phyloP scores from a whole-genome alignment of 2,113 vertebrate genomes.

The rabbit (Oryctolagus cuniculus) region mOryCun1.1 NC_091453.1:111972001-111972500 shows the following conservation, averaged over 20 bases:
- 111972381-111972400: constrained; percentile 7
- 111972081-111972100: constrained; percentile 24
- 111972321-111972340: neutral
- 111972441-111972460: constrained; percentile 27
- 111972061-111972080: neutral
- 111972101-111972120: constrained; percentile 34
- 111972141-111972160: constrained; percentile 62
- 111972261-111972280: neutral
- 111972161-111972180: constrained; percentile 46
- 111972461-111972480: neutral
- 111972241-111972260: neutral
- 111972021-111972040: neutral
- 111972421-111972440: neutral
- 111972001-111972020: constrained; percentile 46
- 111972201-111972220: constrained; percentile 4
- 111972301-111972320: constrained; percentile 10
- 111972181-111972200: constrained; percentile 24
- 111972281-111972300: constrained; percentile 2
- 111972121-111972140: constrained; percentile 37
- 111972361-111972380: constrained; percentile 30
- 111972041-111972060: constrained; percentile 49
- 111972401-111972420: neutral
- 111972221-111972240: neutral
- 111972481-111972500: neutral
- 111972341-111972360: neutral